Evolutionary conservation across 2,113 vertebrate genomes (phyloP), one percentile per base, ranked within the genome.

Genomic region (Oreochromis aureus): DNA sequence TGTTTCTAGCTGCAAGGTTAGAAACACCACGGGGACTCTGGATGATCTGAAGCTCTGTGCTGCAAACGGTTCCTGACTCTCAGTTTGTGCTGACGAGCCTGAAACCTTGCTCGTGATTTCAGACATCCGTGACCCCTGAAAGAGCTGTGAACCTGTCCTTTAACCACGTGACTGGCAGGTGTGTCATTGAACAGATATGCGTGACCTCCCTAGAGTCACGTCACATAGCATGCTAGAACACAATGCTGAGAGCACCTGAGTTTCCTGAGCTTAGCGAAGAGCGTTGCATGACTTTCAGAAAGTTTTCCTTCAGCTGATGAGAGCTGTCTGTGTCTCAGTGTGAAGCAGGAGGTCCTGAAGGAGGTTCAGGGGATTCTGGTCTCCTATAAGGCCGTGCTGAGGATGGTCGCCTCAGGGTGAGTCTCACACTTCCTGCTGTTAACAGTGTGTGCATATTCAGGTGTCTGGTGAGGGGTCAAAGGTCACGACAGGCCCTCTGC

Each of bases 341-440:
- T 99, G 51, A 99, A 98, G 93, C 97, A 98, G 16, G 98, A 98
- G 58, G 96, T 97, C 48, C 94, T 98, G 91, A 97, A 96, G 93
- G 97, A 98, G 2, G 95, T 99, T 46, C 94, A 98, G 95, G 98
- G 98, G 11, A 99, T 99, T 85, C 93, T 99, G 89, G 97, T 99
- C 81, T 97, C 97, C 56, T 99, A 99, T 91, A 97, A 96, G 90
- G 89, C 98, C 88, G 97, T 98, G 81, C 95, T 98, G 91, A 98
- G 96, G 93, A 97, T 98, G 92, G 97, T 95, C 0, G 97, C 98
- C 24, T 96, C 97, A 1, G 98, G 98, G 98, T 99, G 93, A 97
- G 97, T 96, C 11, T 44, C 10, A 61, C 3, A n/a, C 41, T 51
- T 82, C 18, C 1, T 34, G 58, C 30, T 82, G 80, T 30, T 82